A percentile compares a stretch with the other conserved stretches of the same genome.
phyloP scores from a whole-genome alignment of 2,113 vertebrate genomes.

The Phocoena phocoena region DNA sequence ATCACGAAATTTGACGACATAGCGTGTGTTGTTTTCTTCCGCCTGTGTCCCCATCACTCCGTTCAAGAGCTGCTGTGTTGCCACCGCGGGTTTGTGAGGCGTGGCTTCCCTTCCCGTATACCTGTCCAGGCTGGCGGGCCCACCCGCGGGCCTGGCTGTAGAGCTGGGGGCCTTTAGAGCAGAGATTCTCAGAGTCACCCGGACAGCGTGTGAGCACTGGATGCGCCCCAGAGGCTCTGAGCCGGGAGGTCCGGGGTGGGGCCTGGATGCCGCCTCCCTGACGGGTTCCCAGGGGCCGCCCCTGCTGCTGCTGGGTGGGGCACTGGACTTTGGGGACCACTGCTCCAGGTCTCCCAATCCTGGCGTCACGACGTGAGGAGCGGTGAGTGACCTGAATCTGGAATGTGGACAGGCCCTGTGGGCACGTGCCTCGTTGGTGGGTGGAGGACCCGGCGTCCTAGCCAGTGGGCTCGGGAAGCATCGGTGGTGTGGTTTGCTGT shows the following conservation, averaged over 20 bases:
- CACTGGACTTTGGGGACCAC: rapidly evolving
- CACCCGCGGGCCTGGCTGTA: not conserved
- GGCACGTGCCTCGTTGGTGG: not conserved
- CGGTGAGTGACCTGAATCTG: rapidly evolving
- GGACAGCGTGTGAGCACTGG: rapidly evolving
- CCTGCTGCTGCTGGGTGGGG: not conserved
- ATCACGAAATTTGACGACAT: rapidly evolving
- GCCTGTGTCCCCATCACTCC: rapidly evolving
- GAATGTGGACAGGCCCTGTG: too few species aligned
- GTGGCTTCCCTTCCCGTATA: not conserved
- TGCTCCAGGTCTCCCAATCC: not conserved
- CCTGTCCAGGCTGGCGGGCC: not conserved
- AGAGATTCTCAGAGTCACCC: not conserved
- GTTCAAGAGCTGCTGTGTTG: rapidly evolving
- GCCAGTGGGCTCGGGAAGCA: not conserved
- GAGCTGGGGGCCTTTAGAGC: not conserved
- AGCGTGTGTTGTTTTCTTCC: rapidly evolving
- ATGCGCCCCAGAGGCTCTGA: rapidly evolving
- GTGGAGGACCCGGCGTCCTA: not conserved
- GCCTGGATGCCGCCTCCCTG: too few species aligned
- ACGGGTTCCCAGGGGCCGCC: rapidly evolving
- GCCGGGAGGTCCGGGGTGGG: not conserved
- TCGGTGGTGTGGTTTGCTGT: rapidly evolving
- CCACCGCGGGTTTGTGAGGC: rapidly evolving
- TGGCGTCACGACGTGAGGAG: rapidly evolving